phyloP scores from a whole-genome alignment of 2,797 vertebrate genomes.

The Alauda arvensis region DNA sequence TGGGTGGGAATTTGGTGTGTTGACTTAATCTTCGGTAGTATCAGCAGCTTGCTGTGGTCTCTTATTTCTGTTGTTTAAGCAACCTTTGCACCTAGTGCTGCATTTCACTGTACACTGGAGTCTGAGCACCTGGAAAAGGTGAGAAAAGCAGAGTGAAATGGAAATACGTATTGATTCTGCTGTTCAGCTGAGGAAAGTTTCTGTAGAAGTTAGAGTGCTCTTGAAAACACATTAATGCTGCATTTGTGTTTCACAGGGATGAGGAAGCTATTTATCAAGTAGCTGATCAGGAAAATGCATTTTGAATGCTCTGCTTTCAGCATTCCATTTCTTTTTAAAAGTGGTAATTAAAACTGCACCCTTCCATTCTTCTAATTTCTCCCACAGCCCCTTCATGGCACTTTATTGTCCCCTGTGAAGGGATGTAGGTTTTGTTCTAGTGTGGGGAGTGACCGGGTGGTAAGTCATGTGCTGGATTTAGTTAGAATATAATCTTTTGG shows the following conservation, averaged over 20 bases:
- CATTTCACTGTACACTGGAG: background rate
- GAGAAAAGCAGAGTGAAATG: background rate
- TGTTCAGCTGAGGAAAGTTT: background rate
- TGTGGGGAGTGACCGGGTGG: background rate
- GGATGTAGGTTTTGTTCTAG: background rate
- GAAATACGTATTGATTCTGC: background rate
- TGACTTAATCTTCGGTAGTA: background rate
- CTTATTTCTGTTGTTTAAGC: background rate
- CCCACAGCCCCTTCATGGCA: background rate
- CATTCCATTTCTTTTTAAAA: background rate
- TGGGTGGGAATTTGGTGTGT: background rate
- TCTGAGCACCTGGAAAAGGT: background rate
- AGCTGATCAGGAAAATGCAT: background rate
- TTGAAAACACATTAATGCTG: background rate
- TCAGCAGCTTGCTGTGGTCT: background rate
- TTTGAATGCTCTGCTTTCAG: background rate
- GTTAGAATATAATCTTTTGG: constrained; percentile 49
- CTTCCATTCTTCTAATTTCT: background rate
- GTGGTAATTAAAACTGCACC: background rate
- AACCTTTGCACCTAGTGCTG: background rate
- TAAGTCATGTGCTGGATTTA: constrained; percentile 41
- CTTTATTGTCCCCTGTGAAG: background rate
- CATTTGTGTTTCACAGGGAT: background rate
- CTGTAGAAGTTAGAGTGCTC: background rate
- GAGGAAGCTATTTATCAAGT: background rate